Conservation (phyloP, 2,113 vertebrate species). For the Antechinus flavipes region DNA sequence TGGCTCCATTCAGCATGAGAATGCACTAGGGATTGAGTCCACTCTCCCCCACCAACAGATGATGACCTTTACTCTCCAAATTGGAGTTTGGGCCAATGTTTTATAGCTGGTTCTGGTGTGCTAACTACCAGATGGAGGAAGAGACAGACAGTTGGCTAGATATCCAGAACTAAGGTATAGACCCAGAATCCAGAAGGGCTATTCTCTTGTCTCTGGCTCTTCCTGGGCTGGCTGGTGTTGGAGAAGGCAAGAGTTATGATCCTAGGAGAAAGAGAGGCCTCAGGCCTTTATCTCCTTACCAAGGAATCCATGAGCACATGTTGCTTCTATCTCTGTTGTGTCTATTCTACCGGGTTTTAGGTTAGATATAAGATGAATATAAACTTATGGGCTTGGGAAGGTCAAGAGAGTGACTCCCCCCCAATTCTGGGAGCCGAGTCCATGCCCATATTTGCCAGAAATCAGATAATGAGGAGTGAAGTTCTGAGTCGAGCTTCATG, state of each 20-base stretch:
- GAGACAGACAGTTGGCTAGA: background rate
- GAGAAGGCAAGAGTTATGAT: background rate
- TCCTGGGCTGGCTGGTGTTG: background rate
- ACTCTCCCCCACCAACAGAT: background rate
- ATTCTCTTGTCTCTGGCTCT: background rate
- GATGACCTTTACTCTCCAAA: background rate
- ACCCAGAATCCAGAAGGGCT: background rate
- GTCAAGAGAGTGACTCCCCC: background rate
- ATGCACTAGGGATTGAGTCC: background rate
- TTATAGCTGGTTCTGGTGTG: background rate
- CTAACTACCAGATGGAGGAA: background rate
- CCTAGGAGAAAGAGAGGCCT: background rate
- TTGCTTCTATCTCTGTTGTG: background rate
- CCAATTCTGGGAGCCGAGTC: background rate
- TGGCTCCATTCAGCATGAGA: background rate
- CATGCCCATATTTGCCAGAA: background rate
- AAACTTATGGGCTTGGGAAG: background rate
- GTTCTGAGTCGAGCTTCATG: no score
- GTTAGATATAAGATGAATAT: background rate
- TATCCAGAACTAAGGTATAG: background rate
- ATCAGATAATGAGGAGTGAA: no score
- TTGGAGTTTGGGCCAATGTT: background rate
- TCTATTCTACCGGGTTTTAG: background rate
- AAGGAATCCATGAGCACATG: background rate
- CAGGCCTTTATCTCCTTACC: background rate